Evolutionary conservation across 2,888 invertebrate genomes (phyloP).

Genomic region (Cephus nigrinus): DNA sequence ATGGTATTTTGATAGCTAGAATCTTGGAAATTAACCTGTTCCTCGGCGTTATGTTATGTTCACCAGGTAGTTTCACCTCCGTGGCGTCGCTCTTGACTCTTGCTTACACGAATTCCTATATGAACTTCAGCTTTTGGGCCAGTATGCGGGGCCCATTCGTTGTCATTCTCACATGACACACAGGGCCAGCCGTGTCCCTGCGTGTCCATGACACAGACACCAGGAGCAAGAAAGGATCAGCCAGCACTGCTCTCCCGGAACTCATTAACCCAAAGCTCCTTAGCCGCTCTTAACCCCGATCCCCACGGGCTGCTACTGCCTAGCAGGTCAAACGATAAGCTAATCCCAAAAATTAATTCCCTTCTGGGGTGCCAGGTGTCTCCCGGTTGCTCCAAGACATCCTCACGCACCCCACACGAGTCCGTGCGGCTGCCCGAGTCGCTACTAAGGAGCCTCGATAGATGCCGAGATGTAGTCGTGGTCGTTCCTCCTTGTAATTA

Average conservation of each 20-base stretch:
- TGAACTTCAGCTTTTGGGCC: constrained; percentile 26
- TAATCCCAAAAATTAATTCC: constrained; percentile 65
- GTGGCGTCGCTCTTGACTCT: constrained; percentile 5
- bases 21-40: constrained; percentile 56
- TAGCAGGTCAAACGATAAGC: constrained; percentile 55
- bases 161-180: constrained; percentile 18
- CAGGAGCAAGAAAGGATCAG: neutral
- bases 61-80: constrained; percentile 9
- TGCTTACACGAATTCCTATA: constrained; percentile 4
- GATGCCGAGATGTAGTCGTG: neutral
- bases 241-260: constrained; percentile 34
- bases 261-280: constrained; percentile 54
- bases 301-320: constrained; percentile 30
- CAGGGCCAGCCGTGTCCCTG: constrained; percentile 10
- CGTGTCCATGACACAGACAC: constrained; percentile 5
- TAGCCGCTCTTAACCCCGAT: constrained; percentile 56
- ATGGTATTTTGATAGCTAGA: constrained; percentile 49
- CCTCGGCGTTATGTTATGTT: constrained; percentile 20
- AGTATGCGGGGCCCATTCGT: constrained; percentile 28
- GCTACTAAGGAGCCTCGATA: constrained; percentile 5
- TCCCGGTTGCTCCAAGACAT: constrained; percentile 21
- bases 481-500: constrained; percentile 42
- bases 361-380: constrained; percentile 55
- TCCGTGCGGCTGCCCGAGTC: neutral
- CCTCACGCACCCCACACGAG: constrained; percentile 28